Conservation (phyloP, 2,113 vertebrate genomes). For the Pica pica region DNA sequence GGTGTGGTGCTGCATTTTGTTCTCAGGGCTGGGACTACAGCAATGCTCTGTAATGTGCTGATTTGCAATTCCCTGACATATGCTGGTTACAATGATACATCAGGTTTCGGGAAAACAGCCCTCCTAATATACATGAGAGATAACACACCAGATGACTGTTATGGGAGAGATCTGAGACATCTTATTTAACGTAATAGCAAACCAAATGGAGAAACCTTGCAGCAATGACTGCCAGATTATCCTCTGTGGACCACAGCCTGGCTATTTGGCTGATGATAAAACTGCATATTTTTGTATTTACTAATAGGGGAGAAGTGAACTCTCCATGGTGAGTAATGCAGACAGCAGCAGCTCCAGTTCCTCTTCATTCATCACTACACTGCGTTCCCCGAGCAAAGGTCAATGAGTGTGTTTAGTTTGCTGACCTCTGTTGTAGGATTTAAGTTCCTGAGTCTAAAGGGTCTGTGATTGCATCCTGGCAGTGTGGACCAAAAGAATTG, state of each 20-base stretch:
- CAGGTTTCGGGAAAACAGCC: constrained; percentile 10
- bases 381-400: neutral
- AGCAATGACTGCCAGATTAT: constrained; percentile 24
- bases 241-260: constrained; percentile 28
- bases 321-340: constrained; percentile 19
- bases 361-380: neutral
- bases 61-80: constrained; percentile 39
- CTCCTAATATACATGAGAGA: constrained; percentile 8
- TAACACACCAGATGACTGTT: constrained; percentile 41
- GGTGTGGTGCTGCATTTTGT: neutral
- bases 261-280: constrained; percentile 43
- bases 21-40: neutral
- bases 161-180: constrained; percentile 1
- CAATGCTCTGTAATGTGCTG: neutral
- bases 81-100: neutral
- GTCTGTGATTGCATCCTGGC: neutral
- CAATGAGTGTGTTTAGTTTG: neutral
- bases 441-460: neutral
- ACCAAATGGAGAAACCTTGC: constrained; percentile 22
- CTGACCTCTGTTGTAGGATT: neutral
- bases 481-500: neutral
- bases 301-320: constrained; percentile 13
- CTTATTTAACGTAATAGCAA: constrained; percentile 33
- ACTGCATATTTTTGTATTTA: constrained; percentile 43
- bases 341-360: neutral